Evolutionary conservation across 2,797 vertebrate genomes (phyloP), one percentile per base, ranked within the genome.

Genomic region (Tadarida brasiliensis): DNA sequence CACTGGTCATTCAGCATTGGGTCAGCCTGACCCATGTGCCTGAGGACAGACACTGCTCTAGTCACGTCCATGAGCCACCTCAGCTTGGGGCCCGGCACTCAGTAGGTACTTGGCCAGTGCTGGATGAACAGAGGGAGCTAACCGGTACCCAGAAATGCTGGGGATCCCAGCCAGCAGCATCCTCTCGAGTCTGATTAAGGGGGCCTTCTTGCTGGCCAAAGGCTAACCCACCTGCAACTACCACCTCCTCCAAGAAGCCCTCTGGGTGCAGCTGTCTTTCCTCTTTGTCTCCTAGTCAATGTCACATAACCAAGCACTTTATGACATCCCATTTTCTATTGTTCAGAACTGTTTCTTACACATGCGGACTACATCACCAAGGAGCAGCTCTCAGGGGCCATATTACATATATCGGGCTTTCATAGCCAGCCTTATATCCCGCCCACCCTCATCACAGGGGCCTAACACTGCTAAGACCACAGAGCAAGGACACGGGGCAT

Each of bases 171-270:
- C 73, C 65, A 68, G 24, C 10, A 26, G 71, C 20, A 16, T 63
- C 30, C 78, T 65, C 54, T 74, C 56, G 74, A 26, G 47, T 54
- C 71, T 49, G 22, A 28, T 20, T 16, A 33, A 44, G 3, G 22
- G 24, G n/a, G 10, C 26, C 15, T 73, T 39, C 63, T 57, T 33
- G 14, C 49, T 28, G 54, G 44, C 70, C 82, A 91, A 84, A 61
- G n/a, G 11, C 77, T 61, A 93, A 73, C 3, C 11, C n/a, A 33
- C 47, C 22, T 63, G 24, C 2, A 16, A 84, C 11, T 47, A 33
- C 24, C 3, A n/a, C 67, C 65, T 93, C 71, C 71, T 96, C 57
- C 87, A 70, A 70, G 77, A 80, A 93, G 77, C 44, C 93, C 63
- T 61, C 70, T 22, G 19, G 35, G 54, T 82, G 20, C 8, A 12